A percentile compares a stretch with the other conserved stretches of the same genome.
phyloP scores from a whole-genome alignment of 1,140 invertebrate genomes.

The Bathynomus jamesi region DNA sequence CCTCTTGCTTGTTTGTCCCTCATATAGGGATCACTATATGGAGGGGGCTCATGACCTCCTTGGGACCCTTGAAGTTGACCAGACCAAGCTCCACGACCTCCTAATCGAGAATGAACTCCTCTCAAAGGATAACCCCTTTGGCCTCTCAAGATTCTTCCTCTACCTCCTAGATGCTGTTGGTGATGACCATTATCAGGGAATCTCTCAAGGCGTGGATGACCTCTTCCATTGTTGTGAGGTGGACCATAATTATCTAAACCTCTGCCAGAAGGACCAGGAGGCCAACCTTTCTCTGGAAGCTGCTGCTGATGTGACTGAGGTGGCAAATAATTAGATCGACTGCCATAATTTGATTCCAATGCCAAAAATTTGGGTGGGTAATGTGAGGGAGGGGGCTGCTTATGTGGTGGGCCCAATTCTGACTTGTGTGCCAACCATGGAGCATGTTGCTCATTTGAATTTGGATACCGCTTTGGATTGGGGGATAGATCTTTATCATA shows the following conservation, averaged over 20 bases:
- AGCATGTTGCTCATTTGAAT: background rate
- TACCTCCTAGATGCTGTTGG: background rate
- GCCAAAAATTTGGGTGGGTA: background rate
- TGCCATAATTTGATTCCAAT: background rate
- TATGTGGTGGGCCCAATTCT: background rate
- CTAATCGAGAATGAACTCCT: background rate
- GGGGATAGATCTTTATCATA: background rate
- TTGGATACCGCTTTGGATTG: background rate
- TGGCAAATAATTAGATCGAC: background rate
- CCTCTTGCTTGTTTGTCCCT: background rate
- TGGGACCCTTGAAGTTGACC: background rate
- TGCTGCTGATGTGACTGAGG: background rate
- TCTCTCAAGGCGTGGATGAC: background rate
- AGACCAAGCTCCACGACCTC: background rate
- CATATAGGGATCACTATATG: background rate
- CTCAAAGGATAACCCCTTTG: background rate
- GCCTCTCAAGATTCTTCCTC: background rate
- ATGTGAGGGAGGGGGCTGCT: background rate
- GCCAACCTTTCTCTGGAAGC: background rate
- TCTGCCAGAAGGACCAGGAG: background rate
- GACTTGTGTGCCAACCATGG: background rate
- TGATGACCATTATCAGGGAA: background rate
- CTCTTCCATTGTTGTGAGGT: slow-evolving; percentile 1
- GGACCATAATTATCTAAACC: background rate
- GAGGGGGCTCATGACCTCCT: background rate